These are phyloP conservation scores for Chloebia gouldiae DNA, from an alignment of 2,113 vertebrate species.

Conservation along the genomic window DNA sequence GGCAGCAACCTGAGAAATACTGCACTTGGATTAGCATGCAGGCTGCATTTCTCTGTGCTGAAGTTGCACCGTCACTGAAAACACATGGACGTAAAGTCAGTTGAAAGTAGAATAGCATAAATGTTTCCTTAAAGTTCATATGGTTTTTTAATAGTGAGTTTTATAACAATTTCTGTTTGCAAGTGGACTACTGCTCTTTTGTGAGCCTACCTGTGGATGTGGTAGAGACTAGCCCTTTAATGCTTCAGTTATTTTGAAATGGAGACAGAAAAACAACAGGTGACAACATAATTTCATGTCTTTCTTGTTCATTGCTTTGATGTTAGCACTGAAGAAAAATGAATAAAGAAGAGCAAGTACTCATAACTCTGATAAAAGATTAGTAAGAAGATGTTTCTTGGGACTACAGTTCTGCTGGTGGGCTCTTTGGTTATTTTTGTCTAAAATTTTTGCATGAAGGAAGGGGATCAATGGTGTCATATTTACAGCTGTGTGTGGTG, in stretches of 20 bases:
- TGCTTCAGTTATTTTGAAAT: neutral
- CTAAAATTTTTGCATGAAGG: neutral
- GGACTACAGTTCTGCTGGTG: neutral
- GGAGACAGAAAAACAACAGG: neutral
- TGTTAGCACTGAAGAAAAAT: neutral
- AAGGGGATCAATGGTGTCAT: neutral
- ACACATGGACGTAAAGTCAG: neutral
- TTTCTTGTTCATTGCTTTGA: neutral
- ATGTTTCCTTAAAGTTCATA: neutral
- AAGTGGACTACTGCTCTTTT: neutral
- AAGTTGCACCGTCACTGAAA: neutral
- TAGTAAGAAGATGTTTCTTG: neutral
- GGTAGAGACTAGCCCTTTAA: neutral
- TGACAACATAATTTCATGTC: neutral
- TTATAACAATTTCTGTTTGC: neutral
- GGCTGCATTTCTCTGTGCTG: neutral
- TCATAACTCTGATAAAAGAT: neutral
- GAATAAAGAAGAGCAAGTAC: neutral
- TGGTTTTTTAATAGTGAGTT: neutral
- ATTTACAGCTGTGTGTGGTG: neutral
- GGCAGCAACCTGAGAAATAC: neutral
- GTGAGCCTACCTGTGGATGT: neutral
- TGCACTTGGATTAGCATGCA: neutral
- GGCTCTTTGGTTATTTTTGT: neutral
- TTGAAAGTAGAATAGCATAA: neutral